phyloP scores from a whole-genome alignment of 2,797 vertebrate genomes.

The Ptychadena robeensis region DNA sequence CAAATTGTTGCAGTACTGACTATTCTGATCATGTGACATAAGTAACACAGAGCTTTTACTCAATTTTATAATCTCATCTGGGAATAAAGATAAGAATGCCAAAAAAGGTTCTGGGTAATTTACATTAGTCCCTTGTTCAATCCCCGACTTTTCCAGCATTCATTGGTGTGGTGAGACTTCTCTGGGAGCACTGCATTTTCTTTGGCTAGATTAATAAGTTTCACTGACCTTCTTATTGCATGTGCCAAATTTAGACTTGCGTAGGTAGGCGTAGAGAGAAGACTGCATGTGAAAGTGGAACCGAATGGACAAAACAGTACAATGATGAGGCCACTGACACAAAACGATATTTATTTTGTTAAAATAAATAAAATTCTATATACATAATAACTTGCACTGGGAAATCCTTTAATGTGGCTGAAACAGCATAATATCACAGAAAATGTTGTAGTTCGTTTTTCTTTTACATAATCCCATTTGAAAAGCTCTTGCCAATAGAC shows the following conservation, averaged over 20 bases:
- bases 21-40: neutral
- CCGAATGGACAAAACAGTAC: conserved; percentile 8
- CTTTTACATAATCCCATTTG: too few species aligned
- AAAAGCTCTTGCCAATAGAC: too few species aligned
- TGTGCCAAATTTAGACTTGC: conserved; percentile 51
- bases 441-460: too few species aligned
- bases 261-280: neutral
- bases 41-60: neutral
- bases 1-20: neutral
- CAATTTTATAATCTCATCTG: neutral
- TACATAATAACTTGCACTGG: conserved; percentile 25
- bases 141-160: conserved; percentile 2
- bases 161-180: conserved; percentile 2
- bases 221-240: conserved; percentile 31
- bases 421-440: too few species aligned
- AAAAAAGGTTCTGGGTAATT: conserved; percentile 17
- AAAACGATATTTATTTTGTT: conserved; percentile 61
- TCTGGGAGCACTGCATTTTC: neutral
- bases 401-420: conserved; percentile 11
- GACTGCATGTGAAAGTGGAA: conserved; percentile 10
- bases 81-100: neutral
- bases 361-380: conserved; percentile 58
- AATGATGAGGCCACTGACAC: conserved; percentile 52
- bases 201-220: conserved; percentile 8
- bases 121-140: neutral